phyloP scores from a whole-genome alignment of 2,797 vertebrate species.

The Thaleichthys pacificus region DNA sequence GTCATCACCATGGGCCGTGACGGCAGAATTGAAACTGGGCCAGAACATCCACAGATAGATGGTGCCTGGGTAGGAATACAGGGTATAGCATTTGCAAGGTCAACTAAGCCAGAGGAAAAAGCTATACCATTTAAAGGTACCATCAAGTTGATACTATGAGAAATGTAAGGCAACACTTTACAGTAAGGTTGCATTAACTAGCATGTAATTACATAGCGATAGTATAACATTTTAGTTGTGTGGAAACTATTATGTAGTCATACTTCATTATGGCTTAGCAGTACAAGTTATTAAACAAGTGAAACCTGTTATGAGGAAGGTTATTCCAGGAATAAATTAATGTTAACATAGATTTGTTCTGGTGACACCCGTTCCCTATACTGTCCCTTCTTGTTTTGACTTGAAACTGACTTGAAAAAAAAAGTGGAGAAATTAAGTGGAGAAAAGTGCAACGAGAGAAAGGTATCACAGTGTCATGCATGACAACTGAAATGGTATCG shows the following conservation, averaged over 20 bases:
- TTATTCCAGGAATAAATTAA: too few relatives aligned
- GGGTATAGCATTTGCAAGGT: not conserved
- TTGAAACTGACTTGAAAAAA: too few relatives aligned
- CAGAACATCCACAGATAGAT: conserved; percentile 96
- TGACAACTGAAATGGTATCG: not conserved
- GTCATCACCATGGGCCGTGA: conserved; percentile 64
- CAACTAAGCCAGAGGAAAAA: not conserved
- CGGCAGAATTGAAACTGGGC: conserved; percentile 90
- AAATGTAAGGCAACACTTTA: too few relatives aligned
- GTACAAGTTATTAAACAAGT: too few relatives aligned
- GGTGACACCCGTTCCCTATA: not conserved
- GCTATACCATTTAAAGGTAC: not conserved
- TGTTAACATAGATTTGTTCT: not conserved
- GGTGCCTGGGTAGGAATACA: conserved; percentile 74
- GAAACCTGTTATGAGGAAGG: too few relatives aligned
- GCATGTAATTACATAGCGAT: too few relatives aligned
- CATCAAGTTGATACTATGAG: not conserved
- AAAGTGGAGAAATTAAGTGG: too few relatives aligned
- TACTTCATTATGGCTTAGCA: too few relatives aligned
- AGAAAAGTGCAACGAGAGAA: too few relatives aligned
- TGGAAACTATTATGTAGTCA: too few relatives aligned
- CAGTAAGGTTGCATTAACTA: too few relatives aligned
- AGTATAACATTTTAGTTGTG: not conserved
- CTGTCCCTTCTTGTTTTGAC: not conserved
- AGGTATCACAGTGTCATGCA: not conserved